Evolutionary conservation across 1,140 invertebrate species (phyloP), one percentile per base, ranked within the genome.

Genomic region (Thaumatotibia leucotreta): DNA sequence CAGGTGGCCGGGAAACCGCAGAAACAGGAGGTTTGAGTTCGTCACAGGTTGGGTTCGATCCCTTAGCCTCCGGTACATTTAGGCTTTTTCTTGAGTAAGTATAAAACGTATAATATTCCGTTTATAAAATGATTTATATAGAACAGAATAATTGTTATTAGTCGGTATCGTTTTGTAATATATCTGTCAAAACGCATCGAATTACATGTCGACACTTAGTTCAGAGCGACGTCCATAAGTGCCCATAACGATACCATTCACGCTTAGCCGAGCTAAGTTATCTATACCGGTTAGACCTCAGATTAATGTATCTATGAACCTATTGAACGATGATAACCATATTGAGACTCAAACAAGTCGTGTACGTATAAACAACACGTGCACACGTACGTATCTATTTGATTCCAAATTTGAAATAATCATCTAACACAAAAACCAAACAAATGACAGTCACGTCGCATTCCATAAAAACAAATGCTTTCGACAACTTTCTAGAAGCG

Each of bases 401-500:
- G 52, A 58, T 58, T 29, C 52, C 52, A 58, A 58, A 58, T 58
- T 58, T n/a, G 52, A 58, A 58, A 27, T 58, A 58, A 58, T 58
- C 52, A 62, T 62, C 61, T 33, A 62, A 62, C 32, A 33, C 29
- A 62, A 33, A 32, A 62, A 62, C 32, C 29, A 62, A 62, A 62
- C 61, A 62, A 62, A 62, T 31, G 61, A 62, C 24, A 31, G 61
- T 62, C 61, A 62, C 61, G 61, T 62, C 32, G 29, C 61, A 31
- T 22, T 35, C 52, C 23, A 58, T 27, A 29, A 58, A 58, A 58
- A 58, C 23, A 54, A 22, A 31, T n/a, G 5, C 24, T 27, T 24
- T 24, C n/a, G 14, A 10, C 24, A n/a, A 14, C 14, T 27, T 27
- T 58, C 23, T n/a, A 6, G 24, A 2, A 27, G 9, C 6, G 0